phyloP scores from a whole-genome alignment of 2,888 invertebrate species.

The Calameuta pallipes region DNA sequence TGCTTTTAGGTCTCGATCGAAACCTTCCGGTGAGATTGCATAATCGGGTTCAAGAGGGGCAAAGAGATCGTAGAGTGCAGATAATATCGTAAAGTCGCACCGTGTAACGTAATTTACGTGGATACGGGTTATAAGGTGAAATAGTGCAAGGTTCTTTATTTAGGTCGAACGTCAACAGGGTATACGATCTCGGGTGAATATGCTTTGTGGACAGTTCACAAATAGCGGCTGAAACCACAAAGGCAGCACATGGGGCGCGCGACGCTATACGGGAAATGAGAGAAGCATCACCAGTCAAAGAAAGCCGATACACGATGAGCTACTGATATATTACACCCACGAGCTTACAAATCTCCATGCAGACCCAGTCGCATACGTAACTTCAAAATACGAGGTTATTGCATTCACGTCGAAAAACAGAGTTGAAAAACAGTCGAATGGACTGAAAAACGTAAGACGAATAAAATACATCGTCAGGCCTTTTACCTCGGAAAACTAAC shows the following conservation, averaged over 20 bases:
- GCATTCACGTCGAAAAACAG: background rate
- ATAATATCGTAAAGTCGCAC: background rate
- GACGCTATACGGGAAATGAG: constrained; percentile 20
- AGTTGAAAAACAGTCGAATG: background rate
- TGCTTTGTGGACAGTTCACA: constrained; percentile 48
- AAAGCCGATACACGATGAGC: constrained; percentile 20
- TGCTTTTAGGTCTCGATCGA: background rate
- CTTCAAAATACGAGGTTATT: background rate
- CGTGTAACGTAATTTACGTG: constrained; percentile 32
- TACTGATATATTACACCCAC: constrained; percentile 17
- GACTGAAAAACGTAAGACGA: background rate
- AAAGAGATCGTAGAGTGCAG: background rate
- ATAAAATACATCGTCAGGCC: background rate
- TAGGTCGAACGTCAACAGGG: constrained; percentile 50
- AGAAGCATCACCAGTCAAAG: constrained; percentile 14
- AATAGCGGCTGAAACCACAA: constrained; percentile 46
- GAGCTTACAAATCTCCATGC: background rate
- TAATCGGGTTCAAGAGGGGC: background rate
- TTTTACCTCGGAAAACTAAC: background rate
- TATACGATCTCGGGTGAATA: constrained; percentile 40
- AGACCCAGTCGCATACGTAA: background rate
- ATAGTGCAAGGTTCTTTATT: constrained; percentile 50
- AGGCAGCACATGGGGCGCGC: constrained; percentile 28
- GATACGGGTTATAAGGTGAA: constrained; percentile 13
- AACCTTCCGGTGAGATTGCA: background rate